Evolutionary conservation across 2,797 vertebrate species (phyloP).

Genomic region (Allobates femoralis): DNA sequence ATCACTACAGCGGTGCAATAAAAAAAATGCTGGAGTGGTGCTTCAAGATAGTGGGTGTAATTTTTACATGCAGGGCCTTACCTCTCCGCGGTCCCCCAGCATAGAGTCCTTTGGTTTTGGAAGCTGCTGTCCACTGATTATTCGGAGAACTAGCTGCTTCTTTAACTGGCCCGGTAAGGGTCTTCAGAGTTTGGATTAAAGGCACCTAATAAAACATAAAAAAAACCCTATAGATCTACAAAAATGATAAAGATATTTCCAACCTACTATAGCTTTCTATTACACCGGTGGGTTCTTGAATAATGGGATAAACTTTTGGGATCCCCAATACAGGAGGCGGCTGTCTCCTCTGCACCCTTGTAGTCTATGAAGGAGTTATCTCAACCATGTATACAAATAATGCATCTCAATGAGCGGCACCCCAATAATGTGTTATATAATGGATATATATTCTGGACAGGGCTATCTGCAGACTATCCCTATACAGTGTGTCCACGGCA

Average conservation of each 20-base stretch:
- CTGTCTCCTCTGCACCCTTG: too few species aligned
- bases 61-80: conserved; percentile 64
- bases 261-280: too few species aligned
- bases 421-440: neutral
- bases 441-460: neutral
- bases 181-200: conserved; percentile 93
- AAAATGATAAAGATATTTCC: too few species aligned
- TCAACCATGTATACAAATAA: too few species aligned
- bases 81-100: conserved; percentile 97
- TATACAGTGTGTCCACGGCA: neutral
- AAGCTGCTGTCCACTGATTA: conserved; percentile 98
- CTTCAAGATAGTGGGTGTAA: neutral
- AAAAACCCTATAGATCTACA: too few species aligned
- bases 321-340: too few species aligned
- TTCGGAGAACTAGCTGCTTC: conserved; percentile 91
- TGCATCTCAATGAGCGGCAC: neutral
- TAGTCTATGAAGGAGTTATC: too few species aligned
- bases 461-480: neutral
- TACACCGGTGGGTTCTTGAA: too few species aligned
- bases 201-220: conserved; percentile 74
- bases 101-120: conserved; percentile 97
- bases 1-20: too few species aligned
- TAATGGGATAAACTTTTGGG: too few species aligned
- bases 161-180: conserved; percentile 85
- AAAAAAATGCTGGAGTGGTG: too few species aligned